phyloP scores from a whole-genome alignment of 1,140 invertebrate species.

The Piezodorus guildinii region DNA sequence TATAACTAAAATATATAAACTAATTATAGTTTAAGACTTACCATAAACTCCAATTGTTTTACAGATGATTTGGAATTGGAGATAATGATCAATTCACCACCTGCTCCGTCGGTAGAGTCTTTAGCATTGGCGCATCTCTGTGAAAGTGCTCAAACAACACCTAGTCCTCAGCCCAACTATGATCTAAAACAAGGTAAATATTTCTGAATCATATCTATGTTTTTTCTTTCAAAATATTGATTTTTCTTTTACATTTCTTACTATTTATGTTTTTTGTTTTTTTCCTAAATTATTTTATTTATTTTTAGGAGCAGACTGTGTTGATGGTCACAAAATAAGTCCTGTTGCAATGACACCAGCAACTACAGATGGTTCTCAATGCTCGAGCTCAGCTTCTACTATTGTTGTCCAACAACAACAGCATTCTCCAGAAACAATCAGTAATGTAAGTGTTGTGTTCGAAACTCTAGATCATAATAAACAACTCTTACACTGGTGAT shows the following conservation, averaged over 20 bases:
- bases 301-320: slow-evolving; percentile 6
- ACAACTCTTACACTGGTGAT: too few relatives aligned
- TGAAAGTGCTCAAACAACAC: slow-evolving; percentile 40
- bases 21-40: too few relatives aligned
- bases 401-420: slow-evolving; percentile 49
- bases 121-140: slow-evolving; percentile 55
- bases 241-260: too few relatives aligned
- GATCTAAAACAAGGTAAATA: slow-evolving; percentile 18
- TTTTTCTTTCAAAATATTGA: too few relatives aligned
- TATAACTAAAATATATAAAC: too few relatives aligned
- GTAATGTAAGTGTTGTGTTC: slow-evolving; percentile 12
- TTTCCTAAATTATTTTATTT: neutral
- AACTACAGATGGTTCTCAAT: slow-evolving; percentile 53
- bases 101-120: slow-evolving; percentile 60
- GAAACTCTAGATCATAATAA: too few relatives aligned
- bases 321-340: slow-evolving; percentile 11
- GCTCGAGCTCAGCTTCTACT: slow-evolving; percentile 69
- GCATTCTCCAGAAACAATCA: slow-evolving; percentile 33
- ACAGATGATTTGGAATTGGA: slow-evolving; percentile 48
- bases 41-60: neutral
- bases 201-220: neutral
- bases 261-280: neutral
- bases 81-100: slow-evolving; percentile 65
- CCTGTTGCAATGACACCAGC: slow-evolving; percentile 31
- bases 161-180: slow-evolving; percentile 19